These are phyloP conservation scores for Polypedilum pembai DNA, from an alignment of 1,140 invertebrate genomes.

Conservation along the genomic window DNA sequence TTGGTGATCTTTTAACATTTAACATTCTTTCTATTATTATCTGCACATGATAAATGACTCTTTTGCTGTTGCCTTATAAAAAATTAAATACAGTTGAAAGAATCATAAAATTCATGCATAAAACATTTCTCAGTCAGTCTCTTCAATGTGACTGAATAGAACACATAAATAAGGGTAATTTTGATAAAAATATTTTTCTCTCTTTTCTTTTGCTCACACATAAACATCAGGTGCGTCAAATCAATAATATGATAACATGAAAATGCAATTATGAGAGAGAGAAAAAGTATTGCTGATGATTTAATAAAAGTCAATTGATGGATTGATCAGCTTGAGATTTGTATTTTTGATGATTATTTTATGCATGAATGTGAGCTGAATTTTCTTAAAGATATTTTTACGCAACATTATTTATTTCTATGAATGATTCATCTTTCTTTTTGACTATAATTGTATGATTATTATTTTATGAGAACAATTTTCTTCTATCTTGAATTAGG, in stretches of 20 bases:
- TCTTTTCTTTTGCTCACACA: no score
- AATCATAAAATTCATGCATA: slow-evolving; percentile 17
- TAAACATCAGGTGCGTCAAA: not conserved
- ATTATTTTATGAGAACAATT: slow-evolving; percentile 28
- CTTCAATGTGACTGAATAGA: not conserved
- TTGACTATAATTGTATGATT: slow-evolving; percentile 27
- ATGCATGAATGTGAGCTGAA: not conserved
- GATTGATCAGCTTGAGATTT: not conserved
- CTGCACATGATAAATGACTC: not conserved
- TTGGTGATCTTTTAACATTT: slow-evolving; percentile 7
- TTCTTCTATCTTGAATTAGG: not conserved
- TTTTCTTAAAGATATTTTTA: not conserved
- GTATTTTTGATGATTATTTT: not conserved
- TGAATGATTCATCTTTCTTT: not conserved
- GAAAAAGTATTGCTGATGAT: not conserved
- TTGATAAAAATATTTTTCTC: not conserved
- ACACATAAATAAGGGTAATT: not conserved
- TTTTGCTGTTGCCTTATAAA: not conserved
- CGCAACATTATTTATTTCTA: not conserved
- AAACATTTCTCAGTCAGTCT: not conserved
- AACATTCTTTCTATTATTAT: slow-evolving; percentile 14
- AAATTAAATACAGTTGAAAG: slow-evolving; percentile 25
- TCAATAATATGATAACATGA: not conserved
- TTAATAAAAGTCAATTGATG: not conserved
- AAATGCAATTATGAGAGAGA: not conserved